Evolutionary conservation across 2,797 vertebrate species (phyloP).

Genomic region (Heliangelus exortis): DNA sequence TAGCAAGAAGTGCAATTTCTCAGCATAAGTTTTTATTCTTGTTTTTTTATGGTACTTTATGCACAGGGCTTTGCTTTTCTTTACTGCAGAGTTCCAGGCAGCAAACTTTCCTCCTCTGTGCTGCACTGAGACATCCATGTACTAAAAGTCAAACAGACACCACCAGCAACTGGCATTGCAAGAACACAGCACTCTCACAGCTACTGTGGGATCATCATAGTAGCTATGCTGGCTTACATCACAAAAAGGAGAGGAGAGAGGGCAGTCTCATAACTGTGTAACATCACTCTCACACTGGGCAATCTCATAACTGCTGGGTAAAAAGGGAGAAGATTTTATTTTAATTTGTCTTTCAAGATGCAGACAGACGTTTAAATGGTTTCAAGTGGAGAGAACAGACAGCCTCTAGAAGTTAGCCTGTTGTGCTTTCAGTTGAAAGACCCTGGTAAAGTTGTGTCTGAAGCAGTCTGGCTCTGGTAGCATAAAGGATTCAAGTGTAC

Average conservation of each 20-base stretch:
- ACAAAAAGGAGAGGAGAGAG: not conserved
- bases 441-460: not conserved
- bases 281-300: too few relatives aligned
- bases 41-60: not conserved
- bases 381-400: too few relatives aligned
- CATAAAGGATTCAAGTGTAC: not conserved
- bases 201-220: not conserved
- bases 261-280: too few relatives aligned
- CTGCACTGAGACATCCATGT: not conserved
- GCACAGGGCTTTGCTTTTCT: not conserved
- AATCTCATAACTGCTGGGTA: too few relatives aligned
- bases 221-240: not conserved
- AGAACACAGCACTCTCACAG: not conserved
- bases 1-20: slow-evolving; percentile 45
- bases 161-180: not conserved
- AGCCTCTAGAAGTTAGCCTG: not conserved
- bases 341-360: too few relatives aligned
- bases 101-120: not conserved
- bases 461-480: not conserved
- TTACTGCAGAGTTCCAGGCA: not conserved
- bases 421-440: not conserved
- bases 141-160: not conserved
- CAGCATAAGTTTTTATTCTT: not conserved
- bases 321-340: too few relatives aligned
- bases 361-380: too few relatives aligned